Evolutionary conservation across 1,140 invertebrate genomes (phyloP).

Genomic region (Brachionus asplanchnoidis): DNA sequence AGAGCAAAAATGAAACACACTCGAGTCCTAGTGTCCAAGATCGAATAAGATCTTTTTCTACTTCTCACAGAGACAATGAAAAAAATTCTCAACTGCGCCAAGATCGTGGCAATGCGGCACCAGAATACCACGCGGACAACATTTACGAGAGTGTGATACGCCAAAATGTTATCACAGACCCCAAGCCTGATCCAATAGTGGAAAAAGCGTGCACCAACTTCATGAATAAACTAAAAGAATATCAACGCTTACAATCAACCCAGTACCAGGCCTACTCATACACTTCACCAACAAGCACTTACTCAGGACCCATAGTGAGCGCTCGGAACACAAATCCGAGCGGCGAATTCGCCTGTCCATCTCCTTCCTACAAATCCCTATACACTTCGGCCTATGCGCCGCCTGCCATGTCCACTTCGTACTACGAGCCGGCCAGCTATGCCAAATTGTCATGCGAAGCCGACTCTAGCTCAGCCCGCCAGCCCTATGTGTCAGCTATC

Average conservation of each 20-base stretch:
- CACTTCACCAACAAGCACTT: neutral
- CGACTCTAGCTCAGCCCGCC: neutral
- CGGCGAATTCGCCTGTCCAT: neutral
- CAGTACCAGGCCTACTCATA: neutral
- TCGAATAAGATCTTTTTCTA: slow-evolving; percentile 1
- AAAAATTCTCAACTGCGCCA: too few species aligned
- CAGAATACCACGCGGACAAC: neutral
- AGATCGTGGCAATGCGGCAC: too few species aligned
- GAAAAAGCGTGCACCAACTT: slow-evolving; percentile 40
- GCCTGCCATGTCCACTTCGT: neutral
- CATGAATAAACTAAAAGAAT: slow-evolving; percentile 18
- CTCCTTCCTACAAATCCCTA: neutral
- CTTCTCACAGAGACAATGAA: neutral
- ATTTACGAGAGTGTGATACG: neutral
- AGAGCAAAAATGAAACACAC: neutral
- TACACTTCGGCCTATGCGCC: neutral
- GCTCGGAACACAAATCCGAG: slow-evolving; percentile 1
- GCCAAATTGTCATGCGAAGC: neutral
- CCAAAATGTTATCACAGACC: neutral
- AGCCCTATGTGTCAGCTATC: slow-evolving; percentile 28
- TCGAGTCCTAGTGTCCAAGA: slow-evolving; percentile 10
- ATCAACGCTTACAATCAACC: neutral
- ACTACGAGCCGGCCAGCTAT: neutral
- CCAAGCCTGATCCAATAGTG: neutral
- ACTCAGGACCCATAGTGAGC: slow-evolving; percentile 19